A percentile compares a stretch with the other conserved stretches of the same genome.
phyloP scores from a whole-genome alignment of 1,140 invertebrate species.

The Diuraphis noxia region DNA sequence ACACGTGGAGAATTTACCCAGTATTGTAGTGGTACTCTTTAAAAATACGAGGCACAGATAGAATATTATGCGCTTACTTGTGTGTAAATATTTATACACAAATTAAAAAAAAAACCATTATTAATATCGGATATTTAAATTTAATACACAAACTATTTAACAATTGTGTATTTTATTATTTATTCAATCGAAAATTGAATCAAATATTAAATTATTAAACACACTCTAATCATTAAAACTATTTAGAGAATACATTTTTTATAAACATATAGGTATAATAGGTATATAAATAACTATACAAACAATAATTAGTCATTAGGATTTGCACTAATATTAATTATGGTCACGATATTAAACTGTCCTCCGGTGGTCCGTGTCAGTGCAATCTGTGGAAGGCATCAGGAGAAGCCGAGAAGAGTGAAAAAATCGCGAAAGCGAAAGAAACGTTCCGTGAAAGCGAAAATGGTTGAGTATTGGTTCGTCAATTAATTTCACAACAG shows the following conservation, averaged over 20 bases:
- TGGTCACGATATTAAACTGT: not conserved
- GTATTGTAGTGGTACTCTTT: not conserved
- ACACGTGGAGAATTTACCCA: not conserved
- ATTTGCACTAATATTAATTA: not conserved
- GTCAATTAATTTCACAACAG: slow-evolving; percentile 40
- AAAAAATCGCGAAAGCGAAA: slow-evolving; percentile 47
- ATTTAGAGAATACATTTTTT: not conserved
- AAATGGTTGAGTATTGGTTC: slow-evolving; percentile 11
- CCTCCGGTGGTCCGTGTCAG: not conserved
- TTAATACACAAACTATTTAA: not conserved
- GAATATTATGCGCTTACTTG: not conserved
- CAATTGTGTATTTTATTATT: not conserved
- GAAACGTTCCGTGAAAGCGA: slow-evolving; percentile 47
- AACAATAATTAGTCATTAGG: not conserved
- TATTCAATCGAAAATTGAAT: not conserved
- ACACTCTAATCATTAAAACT: not conserved
- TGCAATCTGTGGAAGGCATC: not conserved
- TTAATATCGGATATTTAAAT: not conserved
- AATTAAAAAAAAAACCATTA: not conserved
- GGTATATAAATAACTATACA: not conserved
- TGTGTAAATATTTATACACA: not conserved
- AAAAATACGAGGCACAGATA: not conserved
- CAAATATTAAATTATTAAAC: not conserved
- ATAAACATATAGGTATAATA: no score
- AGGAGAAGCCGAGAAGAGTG: not conserved